A percentile compares a stretch with the other conserved stretches of the same genome.
Evolutionary conservation across 2,113 vertebrate genomes (phyloP).

Genomic region (Cyrtonyx montezumae): DNA sequence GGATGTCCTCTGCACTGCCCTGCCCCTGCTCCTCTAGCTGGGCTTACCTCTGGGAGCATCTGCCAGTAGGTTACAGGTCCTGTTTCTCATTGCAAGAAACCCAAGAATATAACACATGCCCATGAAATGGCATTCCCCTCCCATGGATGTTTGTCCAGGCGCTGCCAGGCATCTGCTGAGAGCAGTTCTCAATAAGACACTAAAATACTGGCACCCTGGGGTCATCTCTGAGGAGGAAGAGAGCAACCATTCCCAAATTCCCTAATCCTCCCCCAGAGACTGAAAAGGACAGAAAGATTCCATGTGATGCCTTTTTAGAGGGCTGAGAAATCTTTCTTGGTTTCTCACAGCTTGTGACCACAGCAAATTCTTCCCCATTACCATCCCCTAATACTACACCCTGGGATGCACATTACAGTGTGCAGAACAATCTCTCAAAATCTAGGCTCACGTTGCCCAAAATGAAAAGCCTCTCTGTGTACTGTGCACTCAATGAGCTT

Average conservation of each 20-base stretch:
- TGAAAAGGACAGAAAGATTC: background rate
- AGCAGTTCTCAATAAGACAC: background rate
- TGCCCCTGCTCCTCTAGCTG: background rate
- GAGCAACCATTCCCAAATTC: background rate
- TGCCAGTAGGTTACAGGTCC: background rate
- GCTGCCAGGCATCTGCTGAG: background rate
- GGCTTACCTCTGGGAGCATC: background rate
- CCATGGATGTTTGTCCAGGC: background rate
- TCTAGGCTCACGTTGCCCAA: background rate
- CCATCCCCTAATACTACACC: background rate
- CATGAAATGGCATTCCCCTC: background rate
- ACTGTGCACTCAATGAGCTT: background rate
- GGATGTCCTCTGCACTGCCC: background rate
- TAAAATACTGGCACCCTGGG: background rate
- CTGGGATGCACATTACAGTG: background rate
- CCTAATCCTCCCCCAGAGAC: background rate
- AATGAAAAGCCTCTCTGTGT: background rate
- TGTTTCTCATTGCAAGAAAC: background rate
- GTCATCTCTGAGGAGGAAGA: background rate
- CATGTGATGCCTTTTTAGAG: background rate
- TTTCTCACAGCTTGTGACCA: background rate
- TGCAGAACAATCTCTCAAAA: background rate
- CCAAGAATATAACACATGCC: background rate
- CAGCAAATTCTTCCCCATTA: background rate
- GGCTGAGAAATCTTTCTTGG: background rate